Percentiles rank a stretch among this genome's conserved stretches.
These are phyloP conservation scores for Pitangus sulphuratus DNA, from an alignment of 2,797 vertebrate genomes.

Conservation along the genomic window DNA sequence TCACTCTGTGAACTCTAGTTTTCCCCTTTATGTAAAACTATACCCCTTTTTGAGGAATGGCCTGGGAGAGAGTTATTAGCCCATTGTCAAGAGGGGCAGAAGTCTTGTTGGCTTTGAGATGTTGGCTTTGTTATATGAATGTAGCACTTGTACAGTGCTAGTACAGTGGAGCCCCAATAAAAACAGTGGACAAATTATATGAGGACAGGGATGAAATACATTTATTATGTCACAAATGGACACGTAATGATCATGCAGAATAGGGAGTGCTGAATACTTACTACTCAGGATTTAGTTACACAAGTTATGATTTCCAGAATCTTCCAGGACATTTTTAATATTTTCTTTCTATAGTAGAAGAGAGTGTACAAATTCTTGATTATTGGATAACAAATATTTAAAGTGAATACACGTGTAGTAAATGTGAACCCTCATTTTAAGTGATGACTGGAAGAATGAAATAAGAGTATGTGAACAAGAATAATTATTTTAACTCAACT, in stretches of 20 bases:
- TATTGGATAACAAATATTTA: background rate
- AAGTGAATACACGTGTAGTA: background rate
- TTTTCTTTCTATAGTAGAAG: background rate
- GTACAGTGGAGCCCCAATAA: background rate
- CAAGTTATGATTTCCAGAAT: background rate
- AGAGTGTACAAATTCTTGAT: background rate
- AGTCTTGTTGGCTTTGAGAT: background rate
- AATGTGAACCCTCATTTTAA: background rate
- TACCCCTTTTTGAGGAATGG: background rate
- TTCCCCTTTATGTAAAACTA: background rate
- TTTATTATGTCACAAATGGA: background rate
- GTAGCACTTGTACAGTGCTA: background rate
- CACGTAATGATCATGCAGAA: background rate
- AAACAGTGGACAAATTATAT: background rate
- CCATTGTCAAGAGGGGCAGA: background rate
- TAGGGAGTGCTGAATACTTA: background rate
- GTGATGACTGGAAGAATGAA: slow-evolving; percentile 3
- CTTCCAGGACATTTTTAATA: background rate
- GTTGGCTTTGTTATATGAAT: background rate
- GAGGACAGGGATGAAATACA: background rate
- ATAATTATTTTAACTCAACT: slow-evolving; percentile 33
- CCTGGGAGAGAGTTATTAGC: background rate
- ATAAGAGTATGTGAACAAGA: background rate
- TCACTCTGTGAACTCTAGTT: background rate
- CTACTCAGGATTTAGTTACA: background rate